phyloP scores from a whole-genome alignment of 2,113 vertebrate genomes.

The Laticauda colubrina region DNA sequence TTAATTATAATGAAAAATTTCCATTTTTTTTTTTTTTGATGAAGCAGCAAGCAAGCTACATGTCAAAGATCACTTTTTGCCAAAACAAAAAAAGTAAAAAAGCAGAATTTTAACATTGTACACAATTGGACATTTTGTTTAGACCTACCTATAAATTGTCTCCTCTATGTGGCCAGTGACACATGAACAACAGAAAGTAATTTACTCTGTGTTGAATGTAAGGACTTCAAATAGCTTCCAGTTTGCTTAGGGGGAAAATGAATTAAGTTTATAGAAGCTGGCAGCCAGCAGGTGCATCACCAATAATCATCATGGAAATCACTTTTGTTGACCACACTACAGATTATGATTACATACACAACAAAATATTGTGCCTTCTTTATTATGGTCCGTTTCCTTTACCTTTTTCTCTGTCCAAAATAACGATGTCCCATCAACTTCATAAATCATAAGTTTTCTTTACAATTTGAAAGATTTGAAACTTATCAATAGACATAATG shows the following conservation, averaged over 20 bases:
- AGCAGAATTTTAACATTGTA: neutral
- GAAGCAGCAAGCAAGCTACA: neutral
- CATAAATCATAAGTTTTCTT: neutral
- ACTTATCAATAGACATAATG: neutral
- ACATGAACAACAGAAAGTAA: neutral
- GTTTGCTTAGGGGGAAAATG: neutral
- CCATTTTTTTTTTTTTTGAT: neutral
- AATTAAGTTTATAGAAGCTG: neutral
- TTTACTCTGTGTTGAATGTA: neutral
- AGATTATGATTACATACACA: neutral
- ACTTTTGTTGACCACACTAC: neutral
- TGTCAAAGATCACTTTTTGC: neutral
- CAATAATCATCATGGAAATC: neutral
- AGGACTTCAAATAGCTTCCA: neutral
- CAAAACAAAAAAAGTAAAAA: neutral
- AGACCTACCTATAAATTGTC: neutral
- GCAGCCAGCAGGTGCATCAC: neutral
- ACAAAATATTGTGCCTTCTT: neutral
- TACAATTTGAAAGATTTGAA: neutral
- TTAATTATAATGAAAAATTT: neutral
- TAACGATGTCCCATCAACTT: neutral
- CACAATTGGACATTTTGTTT: neutral
- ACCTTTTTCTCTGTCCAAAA: neutral
- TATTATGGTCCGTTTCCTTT: neutral
- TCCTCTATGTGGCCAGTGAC: neutral